phyloP scores from a whole-genome alignment of 2,888 invertebrate genomes.

The Meteorus cinctellus region DNA sequence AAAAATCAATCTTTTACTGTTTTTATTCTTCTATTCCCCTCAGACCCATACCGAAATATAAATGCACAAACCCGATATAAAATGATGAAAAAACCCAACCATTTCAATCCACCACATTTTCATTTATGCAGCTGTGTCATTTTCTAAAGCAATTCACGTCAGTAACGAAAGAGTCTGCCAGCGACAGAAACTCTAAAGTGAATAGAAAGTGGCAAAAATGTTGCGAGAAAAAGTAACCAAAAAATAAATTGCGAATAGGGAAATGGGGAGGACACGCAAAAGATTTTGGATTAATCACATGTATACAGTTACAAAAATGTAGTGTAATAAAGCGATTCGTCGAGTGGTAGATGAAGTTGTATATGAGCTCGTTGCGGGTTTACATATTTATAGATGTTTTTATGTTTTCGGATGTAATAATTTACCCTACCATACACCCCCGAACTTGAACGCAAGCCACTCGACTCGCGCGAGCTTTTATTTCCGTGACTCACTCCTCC shows the following conservation, averaged over 20 bases:
- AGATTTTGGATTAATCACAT: slow-evolving; percentile 43
- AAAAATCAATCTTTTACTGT: background rate
- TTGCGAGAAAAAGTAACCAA: slow-evolving; percentile 2
- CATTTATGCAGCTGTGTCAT: slow-evolving; percentile 38
- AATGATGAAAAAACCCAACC: slow-evolving; percentile 11
- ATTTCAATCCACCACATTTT: slow-evolving; percentile 35
- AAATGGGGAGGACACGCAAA: background rate
- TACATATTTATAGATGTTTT: slow-evolving; percentile 60
- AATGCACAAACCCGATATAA: background rate
- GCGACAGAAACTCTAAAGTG: background rate
- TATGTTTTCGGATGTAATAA: slow-evolving; percentile 60
- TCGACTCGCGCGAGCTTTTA: slow-evolving; percentile 53
- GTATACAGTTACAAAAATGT: slow-evolving; percentile 25
- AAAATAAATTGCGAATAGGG: background rate
- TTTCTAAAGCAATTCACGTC: slow-evolving; percentile 35
- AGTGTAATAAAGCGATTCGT: slow-evolving; percentile 45
- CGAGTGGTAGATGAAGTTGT: slow-evolving; percentile 35
- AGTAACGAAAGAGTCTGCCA: background rate
- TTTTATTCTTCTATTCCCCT: background rate
- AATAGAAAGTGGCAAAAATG: slow-evolving; percentile 19
- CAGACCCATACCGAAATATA: background rate
- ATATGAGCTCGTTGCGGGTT: slow-evolving; percentile 18
- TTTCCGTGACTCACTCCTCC: slow-evolving; percentile 53
- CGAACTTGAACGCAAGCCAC: slow-evolving; percentile 3
- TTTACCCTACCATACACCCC: slow-evolving; percentile 54